Percentiles rank a stretch among this genome's conserved stretches.
phyloP scores from a whole-genome alignment of 2,888 invertebrate genomes.

The Acanthoscelides obtectus region DNA sequence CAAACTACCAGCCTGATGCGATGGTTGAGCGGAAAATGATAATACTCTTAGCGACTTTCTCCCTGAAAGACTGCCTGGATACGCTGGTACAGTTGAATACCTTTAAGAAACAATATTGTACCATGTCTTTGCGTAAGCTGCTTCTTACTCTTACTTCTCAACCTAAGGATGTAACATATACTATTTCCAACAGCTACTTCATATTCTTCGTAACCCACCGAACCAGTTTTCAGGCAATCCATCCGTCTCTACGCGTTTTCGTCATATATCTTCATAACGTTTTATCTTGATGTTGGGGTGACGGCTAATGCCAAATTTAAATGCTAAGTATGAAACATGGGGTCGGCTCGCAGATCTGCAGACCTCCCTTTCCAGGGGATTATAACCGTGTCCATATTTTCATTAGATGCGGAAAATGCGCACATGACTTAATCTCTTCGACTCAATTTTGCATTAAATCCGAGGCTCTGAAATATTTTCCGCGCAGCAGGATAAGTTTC shows the following conservation, averaged over 20 bases:
- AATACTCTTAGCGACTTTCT: too few relatives aligned
- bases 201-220: not conserved
- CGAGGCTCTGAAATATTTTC: not conserved
- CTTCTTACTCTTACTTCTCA: too few relatives aligned
- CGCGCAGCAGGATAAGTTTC: not conserved
- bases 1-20: too few relatives aligned
- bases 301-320: not conserved
- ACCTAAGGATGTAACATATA: too few relatives aligned
- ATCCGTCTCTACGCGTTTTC: not conserved
- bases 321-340: not conserved
- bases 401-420: slow-evolving; percentile 7
- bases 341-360: not conserved
- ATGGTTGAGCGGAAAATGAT: too few relatives aligned
- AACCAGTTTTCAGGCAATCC: not conserved
- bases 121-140: too few relatives aligned
- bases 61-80: too few relatives aligned
- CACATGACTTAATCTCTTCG: not conserved
- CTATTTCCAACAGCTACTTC: not conserved
- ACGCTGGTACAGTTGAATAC: too few relatives aligned
- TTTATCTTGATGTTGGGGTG: not conserved
- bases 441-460: not conserved
- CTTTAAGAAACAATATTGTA: too few relatives aligned
- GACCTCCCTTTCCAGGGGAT: not conserved
- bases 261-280: not conserved
- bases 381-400: not conserved